Conservation (phyloP, 2,888 invertebrate species). For the Leucoptera coffeella region DNA sequence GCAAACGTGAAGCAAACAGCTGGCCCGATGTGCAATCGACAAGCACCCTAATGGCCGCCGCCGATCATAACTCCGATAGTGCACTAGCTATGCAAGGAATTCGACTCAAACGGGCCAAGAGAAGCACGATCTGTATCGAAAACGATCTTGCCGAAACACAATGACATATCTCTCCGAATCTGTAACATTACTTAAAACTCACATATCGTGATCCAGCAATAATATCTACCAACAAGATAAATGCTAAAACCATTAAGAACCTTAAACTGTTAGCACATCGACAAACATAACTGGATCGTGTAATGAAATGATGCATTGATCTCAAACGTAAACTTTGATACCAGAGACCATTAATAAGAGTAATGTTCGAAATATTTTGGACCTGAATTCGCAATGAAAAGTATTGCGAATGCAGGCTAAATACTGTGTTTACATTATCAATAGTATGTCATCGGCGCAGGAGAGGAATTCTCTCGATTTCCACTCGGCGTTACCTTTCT, state of each 20-base stretch:
- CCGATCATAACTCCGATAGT: conserved; percentile 43
- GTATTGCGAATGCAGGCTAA: conserved; percentile 24
- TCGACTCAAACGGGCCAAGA: conserved; percentile 29
- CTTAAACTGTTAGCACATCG: conserved; percentile 15
- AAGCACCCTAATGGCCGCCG: conserved; percentile 27
- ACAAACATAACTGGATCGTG: conserved; percentile 11
- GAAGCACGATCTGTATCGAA: conserved; percentile 38
- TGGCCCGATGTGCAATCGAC: conserved; percentile 33
- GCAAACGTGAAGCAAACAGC: conserved; percentile 30
- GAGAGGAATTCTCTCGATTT: too few relatives aligned
- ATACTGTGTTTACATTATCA: conserved; percentile 43
- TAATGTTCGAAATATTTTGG: conserved; percentile 13
- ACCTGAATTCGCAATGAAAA: conserved; percentile 15
- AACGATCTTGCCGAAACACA: conserved; percentile 25
- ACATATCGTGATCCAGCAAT: conserved; percentile 18
- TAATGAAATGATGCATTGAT: conserved; percentile 2
- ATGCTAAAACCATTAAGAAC: conserved; percentile 18
- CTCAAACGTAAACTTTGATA: conserved; percentile 5
- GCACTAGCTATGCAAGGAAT: conserved; percentile 27
- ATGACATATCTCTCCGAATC: conserved; percentile 24
- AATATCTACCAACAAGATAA: too few relatives aligned
- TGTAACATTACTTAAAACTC: conserved; percentile 8
- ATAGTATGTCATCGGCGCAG: conserved; percentile 39
- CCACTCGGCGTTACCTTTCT: conserved; percentile 45
- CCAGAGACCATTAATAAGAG: conserved; percentile 10